Conservation (phyloP, 2,113 vertebrate species). For the Oreochromis niloticus region DNA sequence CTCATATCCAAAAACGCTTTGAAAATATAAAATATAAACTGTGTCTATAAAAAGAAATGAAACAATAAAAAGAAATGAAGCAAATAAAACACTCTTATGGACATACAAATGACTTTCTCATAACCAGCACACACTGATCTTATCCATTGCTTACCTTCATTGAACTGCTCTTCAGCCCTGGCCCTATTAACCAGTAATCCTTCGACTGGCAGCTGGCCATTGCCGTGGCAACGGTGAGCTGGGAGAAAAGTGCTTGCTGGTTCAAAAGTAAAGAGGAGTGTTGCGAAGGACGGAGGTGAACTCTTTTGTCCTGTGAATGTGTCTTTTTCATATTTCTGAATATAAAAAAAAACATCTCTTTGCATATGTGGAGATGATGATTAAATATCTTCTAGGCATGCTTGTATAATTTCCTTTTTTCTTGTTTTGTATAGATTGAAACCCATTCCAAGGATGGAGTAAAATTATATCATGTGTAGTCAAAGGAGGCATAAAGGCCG, state of each 20-base stretch:
- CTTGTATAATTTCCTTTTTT: neutral
- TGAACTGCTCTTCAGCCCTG: slow-evolving; percentile 70
- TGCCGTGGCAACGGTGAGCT: slow-evolving; percentile 74
- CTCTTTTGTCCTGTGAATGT: slow-evolving; percentile 34
- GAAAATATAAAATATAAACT: neutral
- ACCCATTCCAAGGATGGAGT: slow-evolving; percentile 25
- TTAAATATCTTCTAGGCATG: neutral
- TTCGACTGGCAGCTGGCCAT: slow-evolving; percentile 75
- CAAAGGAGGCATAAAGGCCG: neutral
- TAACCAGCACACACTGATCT: slow-evolving; percentile 52
- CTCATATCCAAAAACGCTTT: neutral
- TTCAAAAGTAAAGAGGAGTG: slow-evolving; percentile 72
- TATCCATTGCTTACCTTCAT: slow-evolving; percentile 66
- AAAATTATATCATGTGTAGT: slow-evolving; percentile 16
- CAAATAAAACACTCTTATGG: slow-evolving; percentile 6
- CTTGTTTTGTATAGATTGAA: neutral
- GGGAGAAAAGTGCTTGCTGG: slow-evolving; percentile 61
- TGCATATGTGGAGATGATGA: neutral
- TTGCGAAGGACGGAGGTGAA: slow-evolving; percentile 58
- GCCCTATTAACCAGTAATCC: slow-evolving; percentile 75
- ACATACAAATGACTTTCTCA: neutral
- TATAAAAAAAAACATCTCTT: neutral
- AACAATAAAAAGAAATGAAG: neutral
- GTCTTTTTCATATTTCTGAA: slow-evolving; percentile 21
- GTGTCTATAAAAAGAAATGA: neutral